A percentile compares a stretch with the other conserved stretches of the same genome.
phyloP scores from a whole-genome alignment of 2,113 vertebrate species.

The Eolophus roseicapilla region DNA sequence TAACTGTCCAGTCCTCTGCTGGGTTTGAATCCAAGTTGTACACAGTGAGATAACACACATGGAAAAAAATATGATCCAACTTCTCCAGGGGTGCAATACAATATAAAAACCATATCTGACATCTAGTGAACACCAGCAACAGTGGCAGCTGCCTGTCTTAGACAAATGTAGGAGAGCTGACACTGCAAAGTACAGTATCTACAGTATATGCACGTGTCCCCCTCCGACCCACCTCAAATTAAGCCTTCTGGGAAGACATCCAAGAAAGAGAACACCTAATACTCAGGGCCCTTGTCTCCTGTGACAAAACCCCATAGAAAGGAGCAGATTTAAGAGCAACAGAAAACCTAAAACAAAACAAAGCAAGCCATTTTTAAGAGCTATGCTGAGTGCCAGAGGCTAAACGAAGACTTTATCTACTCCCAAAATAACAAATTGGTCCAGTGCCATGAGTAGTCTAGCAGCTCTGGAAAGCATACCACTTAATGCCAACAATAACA shows the following conservation, averaged over 20 bases:
- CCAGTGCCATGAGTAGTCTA: slow-evolving; percentile 9
- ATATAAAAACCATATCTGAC: slow-evolving; percentile 1
- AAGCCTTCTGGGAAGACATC: slow-evolving; percentile 50
- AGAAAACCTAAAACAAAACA: slow-evolving; percentile 59
- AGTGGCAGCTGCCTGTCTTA: background rate
- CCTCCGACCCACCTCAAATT: slow-evolving; percentile 3
- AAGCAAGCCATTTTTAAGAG: slow-evolving; percentile 57
- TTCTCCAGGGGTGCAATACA: background rate
- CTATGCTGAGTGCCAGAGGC: slow-evolving; percentile 36
- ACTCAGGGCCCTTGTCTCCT: slow-evolving; percentile 5
- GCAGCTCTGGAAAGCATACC: slow-evolving; percentile 25
- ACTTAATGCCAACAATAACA: slow-evolving; percentile 60
- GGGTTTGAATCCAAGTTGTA: background rate
- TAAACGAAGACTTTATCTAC: slow-evolving; percentile 63
- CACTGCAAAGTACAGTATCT: background rate
- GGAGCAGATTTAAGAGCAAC: slow-evolving; percentile 36
- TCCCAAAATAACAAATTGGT: slow-evolving; percentile 43
- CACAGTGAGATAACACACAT: background rate
- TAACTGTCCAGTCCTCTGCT: background rate
- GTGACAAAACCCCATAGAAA: slow-evolving; percentile 5
- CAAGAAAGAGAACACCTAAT: slow-evolving; percentile 44
- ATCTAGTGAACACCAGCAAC: background rate
- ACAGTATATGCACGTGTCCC: background rate
- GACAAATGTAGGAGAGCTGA: slow-evolving; percentile 13
- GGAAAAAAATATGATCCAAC: background rate